Conservation (phyloP, 1,140 invertebrate genomes). For the Asobara japonica region DNA sequence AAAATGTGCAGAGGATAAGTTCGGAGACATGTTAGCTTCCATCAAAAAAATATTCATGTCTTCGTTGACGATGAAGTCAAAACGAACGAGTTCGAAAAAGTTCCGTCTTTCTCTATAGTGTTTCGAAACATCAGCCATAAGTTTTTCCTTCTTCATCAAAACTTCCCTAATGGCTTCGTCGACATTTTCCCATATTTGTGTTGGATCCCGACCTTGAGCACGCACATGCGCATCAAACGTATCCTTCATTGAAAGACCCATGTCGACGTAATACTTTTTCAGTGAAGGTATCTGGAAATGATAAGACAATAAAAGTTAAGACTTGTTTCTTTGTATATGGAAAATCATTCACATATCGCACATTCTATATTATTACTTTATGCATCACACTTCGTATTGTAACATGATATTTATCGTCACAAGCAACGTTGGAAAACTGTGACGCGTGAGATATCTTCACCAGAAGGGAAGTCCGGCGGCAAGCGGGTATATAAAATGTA, state of each 20-base stretch:
- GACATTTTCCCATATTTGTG: slow-evolving; percentile 83
- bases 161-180: slow-evolving; percentile 81
- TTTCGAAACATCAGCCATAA: slow-evolving; percentile 70
- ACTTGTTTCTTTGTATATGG: no score
- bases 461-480: no score
- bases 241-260: slow-evolving; percentile 87
- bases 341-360: no score
- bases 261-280: slow-evolving; percentile 77
- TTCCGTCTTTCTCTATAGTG: slow-evolving; percentile 68
- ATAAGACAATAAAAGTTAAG: no score
- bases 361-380: no score
- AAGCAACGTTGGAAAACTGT: no score
- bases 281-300: no score
- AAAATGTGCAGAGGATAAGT: slow-evolving; percentile 93
- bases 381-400: no score
- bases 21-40: slow-evolving; percentile 99
- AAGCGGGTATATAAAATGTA: no score
- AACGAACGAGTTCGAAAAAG: slow-evolving; percentile 94
- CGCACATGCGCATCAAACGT: slow-evolving; percentile 85
- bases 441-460: no score
- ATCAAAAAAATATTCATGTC: slow-evolving; percentile 88
- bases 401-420: no score
- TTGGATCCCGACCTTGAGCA: slow-evolving; percentile 76
- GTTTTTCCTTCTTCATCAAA: slow-evolving; percentile 79
- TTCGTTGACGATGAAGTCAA: slow-evolving; percentile 93